Conservation (phyloP, 2,113 vertebrate genomes). For the Psilopsiagon aurifrons region DNA sequence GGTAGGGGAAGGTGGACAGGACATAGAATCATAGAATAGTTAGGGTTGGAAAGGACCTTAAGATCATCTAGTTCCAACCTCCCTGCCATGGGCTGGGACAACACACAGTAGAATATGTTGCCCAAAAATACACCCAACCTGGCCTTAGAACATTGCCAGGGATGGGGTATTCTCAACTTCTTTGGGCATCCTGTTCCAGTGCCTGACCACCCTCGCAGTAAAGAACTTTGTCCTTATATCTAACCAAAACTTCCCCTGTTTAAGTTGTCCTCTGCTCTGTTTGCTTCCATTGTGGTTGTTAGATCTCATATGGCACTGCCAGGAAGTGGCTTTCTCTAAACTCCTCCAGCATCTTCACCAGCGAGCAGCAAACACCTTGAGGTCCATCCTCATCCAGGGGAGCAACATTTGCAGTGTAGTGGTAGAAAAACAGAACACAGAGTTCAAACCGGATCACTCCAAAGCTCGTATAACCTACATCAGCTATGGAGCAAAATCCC, state of each 20-base stretch:
- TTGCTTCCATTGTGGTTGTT: background rate
- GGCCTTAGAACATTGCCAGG: no score
- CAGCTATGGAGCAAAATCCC: background rate
- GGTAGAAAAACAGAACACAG: background rate
- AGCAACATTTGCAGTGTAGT: background rate
- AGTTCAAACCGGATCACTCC: background rate
- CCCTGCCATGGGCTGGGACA: no score
- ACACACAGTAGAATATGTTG: no score
- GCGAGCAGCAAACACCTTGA: background rate
- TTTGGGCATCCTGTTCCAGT: no score
- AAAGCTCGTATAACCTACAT: background rate
- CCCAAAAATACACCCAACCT: no score
- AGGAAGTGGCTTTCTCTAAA: background rate
- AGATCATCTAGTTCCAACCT: no score
- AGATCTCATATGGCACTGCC: background rate
- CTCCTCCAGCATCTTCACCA: background rate
- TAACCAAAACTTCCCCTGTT: no score
- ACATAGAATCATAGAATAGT: no score
- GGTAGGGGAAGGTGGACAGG: background rate
- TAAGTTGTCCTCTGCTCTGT: background rate
- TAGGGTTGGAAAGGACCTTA: no score
- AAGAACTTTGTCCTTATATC: no score
- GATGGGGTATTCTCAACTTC: no score
- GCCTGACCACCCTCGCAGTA: no score
- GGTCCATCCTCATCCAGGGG: background rate